phyloP scores from a whole-genome alignment of 2,797 vertebrate species.

The Threskiornis aethiopicus region DNA sequence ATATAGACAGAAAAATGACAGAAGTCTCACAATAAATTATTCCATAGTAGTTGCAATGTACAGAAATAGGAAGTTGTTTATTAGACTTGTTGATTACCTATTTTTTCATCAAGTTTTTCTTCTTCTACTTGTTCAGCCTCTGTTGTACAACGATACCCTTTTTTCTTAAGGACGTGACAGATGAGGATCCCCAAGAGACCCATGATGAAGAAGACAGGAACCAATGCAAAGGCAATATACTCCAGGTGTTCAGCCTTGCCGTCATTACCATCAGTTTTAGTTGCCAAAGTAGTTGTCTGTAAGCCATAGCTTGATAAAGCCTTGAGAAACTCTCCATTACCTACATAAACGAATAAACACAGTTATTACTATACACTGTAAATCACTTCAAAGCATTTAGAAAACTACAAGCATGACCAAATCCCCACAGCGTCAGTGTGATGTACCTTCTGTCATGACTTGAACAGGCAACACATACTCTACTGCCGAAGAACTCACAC shows the following conservation, averaged over 20 bases:
- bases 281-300: neutral
- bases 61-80: neutral
- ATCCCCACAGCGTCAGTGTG: neutral
- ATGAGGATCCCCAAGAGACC: slow-evolving; percentile 92
- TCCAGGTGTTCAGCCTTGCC: slow-evolving; percentile 62
- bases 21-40: neutral
- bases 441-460: neutral
- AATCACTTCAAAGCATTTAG: neutral
- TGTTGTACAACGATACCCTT: slow-evolving; percentile 95
- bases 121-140: slow-evolving; percentile 80
- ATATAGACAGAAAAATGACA: neutral
- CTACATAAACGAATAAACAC: slow-evolving; percentile 21
- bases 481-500: neutral
- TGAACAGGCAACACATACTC: neutral
- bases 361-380: neutral
- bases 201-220: slow-evolving; percentile 91
- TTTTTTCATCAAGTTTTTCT: slow-evolving; percentile 76
- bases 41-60: neutral
- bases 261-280: neutral
- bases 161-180: slow-evolving; percentile 93
- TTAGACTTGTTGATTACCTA: slow-evolving; percentile 64
- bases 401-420: neutral
- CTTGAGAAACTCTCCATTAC: neutral
- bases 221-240: slow-evolving; percentile 84
- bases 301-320: slow-evolving; percentile 12